These are phyloP conservation scores for Phalacrocorax aristotelis DNA, from an alignment of 2,113 vertebrate species.

Conservation along the genomic window DNA sequence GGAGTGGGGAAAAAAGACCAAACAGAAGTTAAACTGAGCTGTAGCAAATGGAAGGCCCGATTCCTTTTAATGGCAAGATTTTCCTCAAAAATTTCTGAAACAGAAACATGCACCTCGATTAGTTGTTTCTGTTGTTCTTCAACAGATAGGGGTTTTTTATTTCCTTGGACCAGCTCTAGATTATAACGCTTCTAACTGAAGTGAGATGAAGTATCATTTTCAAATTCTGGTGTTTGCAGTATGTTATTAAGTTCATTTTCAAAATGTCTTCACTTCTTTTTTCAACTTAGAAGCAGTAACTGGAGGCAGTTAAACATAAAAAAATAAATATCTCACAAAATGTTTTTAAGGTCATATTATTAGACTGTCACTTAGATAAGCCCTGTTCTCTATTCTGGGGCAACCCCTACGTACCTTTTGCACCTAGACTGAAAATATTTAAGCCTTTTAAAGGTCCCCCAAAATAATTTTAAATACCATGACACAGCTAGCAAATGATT, in stretches of 20 bases:
- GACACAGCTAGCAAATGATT: not conserved
- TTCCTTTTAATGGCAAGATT: accelerated
- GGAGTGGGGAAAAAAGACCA: not conserved
- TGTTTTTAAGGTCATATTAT: not conserved
- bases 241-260: not conserved
- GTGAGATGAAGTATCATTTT: not conserved
- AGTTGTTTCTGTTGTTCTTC: not conserved
- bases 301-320: not conserved
- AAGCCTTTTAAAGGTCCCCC: not conserved
- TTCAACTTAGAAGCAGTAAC: not conserved
- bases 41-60: accelerated
- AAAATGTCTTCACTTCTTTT: not conserved
- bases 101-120: not conserved
- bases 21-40: not conserved
- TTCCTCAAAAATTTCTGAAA: not conserved
- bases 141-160: not conserved
- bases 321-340: not conserved
- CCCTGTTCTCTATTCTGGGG: not conserved
- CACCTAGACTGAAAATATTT: not conserved
- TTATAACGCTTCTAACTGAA: not conserved
- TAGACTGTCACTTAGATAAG: not conserved
- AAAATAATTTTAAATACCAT: not conserved
- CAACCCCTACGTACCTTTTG: not conserved
- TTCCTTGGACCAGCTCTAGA: not conserved
- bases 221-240: not conserved